These are phyloP conservation scores for Dreissena polymorpha DNA, from an alignment of 1,140 invertebrate species.

Conservation along the genomic window DNA sequence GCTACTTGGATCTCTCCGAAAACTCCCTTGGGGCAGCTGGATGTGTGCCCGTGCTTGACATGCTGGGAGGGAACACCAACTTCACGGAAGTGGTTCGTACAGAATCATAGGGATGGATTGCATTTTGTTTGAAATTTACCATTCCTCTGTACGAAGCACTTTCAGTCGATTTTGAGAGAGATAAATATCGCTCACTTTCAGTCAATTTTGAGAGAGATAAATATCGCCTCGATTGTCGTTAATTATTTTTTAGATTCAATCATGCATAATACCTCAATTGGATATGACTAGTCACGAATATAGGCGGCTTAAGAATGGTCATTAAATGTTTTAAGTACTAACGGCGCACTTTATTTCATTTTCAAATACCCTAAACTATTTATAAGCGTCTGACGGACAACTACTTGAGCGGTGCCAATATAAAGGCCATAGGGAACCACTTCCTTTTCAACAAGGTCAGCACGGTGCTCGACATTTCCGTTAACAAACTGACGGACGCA, in stretches of 20 bases:
- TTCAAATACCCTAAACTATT: no score
- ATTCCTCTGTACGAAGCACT: not conserved
- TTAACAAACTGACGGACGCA: constrained; percentile 26
- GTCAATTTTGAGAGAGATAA: not conserved
- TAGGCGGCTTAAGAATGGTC: no score
- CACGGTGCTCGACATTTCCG: constrained; percentile 43
- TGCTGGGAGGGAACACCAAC: constrained; percentile 11
- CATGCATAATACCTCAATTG: no score
- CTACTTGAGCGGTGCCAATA: constrained; percentile 16
- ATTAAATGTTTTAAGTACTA: no score
- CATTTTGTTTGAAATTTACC: not conserved
- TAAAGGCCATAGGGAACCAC: constrained; percentile 3
- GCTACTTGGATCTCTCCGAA: constrained; percentile 39
- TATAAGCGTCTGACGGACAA: constrained; percentile 40
- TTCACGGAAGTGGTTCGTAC: constrained; percentile 44
- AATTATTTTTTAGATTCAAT: no score
- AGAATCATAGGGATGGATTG: not conserved
- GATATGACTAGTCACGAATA: no score
- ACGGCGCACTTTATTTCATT: no score
- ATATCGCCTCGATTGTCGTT: no score
- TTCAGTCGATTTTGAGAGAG: not conserved
- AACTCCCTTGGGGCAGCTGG: constrained; percentile 29
- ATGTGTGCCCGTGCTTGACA: constrained; percentile 20
- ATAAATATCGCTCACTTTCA: no score
- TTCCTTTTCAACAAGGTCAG: constrained; percentile 34